Conservation (phyloP, 1,140 invertebrate species). For the Sycophila sp. region DNA sequence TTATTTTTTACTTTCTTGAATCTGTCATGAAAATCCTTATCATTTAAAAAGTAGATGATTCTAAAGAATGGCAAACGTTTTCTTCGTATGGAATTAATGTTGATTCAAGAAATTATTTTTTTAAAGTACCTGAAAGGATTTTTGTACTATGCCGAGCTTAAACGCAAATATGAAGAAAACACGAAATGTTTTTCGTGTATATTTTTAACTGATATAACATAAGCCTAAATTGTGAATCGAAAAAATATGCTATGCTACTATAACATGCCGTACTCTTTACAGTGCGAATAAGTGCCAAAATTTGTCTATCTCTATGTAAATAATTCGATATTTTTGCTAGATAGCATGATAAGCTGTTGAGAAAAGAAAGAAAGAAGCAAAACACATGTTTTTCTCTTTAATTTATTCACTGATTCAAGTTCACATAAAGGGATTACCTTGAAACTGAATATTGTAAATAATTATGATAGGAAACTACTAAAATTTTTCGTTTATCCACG, state of each 20-base stretch:
- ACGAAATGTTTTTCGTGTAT: constrained; percentile 28
- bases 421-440: background rate
- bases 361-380: background rate
- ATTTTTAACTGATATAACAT: constrained; percentile 20
- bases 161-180: constrained; percentile 18
- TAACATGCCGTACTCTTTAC: constrained; percentile 6
- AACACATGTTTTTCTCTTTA: background rate
- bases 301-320: constrained; percentile 27
- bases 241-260: background rate
- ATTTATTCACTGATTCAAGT: background rate
- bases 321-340: constrained; percentile 19
- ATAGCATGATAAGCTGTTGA: background rate
- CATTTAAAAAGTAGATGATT: no score
- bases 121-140: constrained; percentile 34
- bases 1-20: no score
- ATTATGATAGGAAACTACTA: background rate
- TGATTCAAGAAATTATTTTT: background rate
- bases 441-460: constrained; percentile 3
- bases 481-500: background rate
- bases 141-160: constrained; percentile 34
- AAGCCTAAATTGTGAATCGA: constrained; percentile 25
- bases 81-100: constrained; percentile 5
- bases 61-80: background rate
- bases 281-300: constrained; percentile 34
- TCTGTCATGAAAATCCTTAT: no score